Percentiles rank a stretch among this genome's conserved stretches.
Evolutionary conservation across 2,888 invertebrate genomes (phyloP).

Genomic region (Nebria salina): DNA sequence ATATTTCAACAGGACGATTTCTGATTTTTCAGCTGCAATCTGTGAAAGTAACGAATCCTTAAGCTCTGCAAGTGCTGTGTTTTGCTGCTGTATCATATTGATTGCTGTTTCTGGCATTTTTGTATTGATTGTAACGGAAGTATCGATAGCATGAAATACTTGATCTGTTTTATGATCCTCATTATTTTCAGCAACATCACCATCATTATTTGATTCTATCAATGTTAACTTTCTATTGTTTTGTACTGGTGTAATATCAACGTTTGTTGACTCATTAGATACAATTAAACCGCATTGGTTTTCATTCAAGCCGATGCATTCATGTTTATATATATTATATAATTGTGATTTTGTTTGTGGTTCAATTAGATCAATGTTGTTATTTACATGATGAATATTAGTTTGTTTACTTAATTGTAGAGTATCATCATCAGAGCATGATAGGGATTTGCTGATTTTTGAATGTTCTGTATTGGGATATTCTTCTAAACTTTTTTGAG

Average conservation of each 20-base stretch:
- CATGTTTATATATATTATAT: not conserved
- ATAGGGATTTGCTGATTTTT: conserved; percentile 53
- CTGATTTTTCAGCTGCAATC: conserved; percentile 77
- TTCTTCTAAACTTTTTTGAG: conserved; percentile 61
- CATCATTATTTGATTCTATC: not conserved
- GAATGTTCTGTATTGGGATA: conserved; percentile 50
- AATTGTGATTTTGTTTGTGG: not conserved
- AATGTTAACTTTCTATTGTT: no score
- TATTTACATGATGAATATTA: not conserved
- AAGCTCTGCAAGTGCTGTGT: conserved; percentile 72
- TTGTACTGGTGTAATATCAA: no score
- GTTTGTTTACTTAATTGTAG: not conserved
- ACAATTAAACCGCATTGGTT: no score
- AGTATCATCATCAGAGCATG: conserved; percentile 42
- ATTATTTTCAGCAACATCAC: not conserved
- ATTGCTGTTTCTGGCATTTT: conserved; percentile 55
- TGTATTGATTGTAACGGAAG: conserved; percentile 3
- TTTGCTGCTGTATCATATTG: conserved; percentile 72
- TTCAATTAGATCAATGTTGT: conserved; percentile 29
- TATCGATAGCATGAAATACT: not conserved
- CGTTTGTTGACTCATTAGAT: no score
- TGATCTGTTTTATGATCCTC: not conserved
- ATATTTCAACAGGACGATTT: conserved; percentile 64
- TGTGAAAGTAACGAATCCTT: conserved; percentile 75
- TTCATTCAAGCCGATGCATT: not conserved